Evolutionary conservation across 1,140 invertebrate species (phyloP).

Genomic region (Vanessa tameamea): DNA sequence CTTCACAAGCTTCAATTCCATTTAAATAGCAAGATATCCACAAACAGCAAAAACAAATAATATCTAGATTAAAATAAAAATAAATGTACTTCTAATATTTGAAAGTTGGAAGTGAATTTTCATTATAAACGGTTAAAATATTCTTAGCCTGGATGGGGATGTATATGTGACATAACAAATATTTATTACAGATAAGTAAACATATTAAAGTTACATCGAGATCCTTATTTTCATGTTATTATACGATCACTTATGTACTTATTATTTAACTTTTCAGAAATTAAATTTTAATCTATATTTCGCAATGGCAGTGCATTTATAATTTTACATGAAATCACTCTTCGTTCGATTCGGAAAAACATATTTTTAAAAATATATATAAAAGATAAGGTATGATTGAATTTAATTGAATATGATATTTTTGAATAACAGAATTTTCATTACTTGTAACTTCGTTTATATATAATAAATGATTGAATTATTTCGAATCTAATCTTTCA

Average conservation of each 20-base stretch:
- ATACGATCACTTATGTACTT: constrained; percentile 17
- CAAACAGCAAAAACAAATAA: not conserved
- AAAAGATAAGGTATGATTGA: not conserved
- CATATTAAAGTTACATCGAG: constrained; percentile 16
- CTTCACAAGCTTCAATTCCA: constrained; percentile 5
- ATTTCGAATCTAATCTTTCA: constrained; percentile 1
- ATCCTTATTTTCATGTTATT: constrained; percentile 18
- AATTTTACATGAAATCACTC: constrained; percentile 12
- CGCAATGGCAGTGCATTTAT: constrained; percentile 58
- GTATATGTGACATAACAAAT: constrained; percentile 1
- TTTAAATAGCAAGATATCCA: not conserved
- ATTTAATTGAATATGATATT: no score
- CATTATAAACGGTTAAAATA: no score
- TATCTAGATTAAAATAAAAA: not conserved
- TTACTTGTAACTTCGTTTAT: no score
- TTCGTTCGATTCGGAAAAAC: not conserved
- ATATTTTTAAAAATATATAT: constrained; percentile 17
- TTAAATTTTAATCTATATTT: constrained; percentile 36
- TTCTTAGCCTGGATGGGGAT: not conserved
- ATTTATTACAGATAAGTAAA: constrained; percentile 27
- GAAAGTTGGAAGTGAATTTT: not conserved
- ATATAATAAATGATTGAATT: not conserved
- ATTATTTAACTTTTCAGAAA: constrained; percentile 20
- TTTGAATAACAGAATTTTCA: no score
- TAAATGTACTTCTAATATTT: not conserved